Conservation (phyloP, 2,888 invertebrate species). For the Timema podura region DNA sequence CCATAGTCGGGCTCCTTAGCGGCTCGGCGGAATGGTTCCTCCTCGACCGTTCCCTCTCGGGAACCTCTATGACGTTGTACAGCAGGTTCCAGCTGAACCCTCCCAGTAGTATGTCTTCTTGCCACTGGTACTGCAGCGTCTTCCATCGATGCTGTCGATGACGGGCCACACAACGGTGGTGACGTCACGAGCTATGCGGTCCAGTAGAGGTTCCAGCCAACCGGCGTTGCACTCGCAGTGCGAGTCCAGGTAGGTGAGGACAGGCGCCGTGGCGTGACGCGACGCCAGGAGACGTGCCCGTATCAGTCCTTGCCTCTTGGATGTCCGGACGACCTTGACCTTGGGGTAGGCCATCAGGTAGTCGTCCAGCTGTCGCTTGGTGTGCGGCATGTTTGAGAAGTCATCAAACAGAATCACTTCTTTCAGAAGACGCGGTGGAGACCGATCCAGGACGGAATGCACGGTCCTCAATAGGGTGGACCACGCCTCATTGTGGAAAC, state of each 20-base stretch:
- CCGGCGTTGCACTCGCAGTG: slow-evolving; percentile 76
- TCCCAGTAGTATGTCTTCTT: slow-evolving; percentile 46
- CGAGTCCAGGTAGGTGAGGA: slow-evolving; percentile 95
- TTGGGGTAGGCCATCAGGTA: slow-evolving; percentile 88
- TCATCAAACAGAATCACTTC: no score
- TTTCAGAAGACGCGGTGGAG: no score
- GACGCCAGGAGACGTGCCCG: slow-evolving; percentile 90
- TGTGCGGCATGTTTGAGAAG: no score
- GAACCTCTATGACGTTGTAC: no score
- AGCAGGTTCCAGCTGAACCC: slow-evolving; percentile 61
- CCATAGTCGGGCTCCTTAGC: no score
- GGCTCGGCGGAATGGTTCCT: no score
- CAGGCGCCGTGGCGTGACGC: slow-evolving; percentile 76
- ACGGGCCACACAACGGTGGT: slow-evolving; percentile 18
- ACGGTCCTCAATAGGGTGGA: no score
- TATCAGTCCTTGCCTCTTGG: slow-evolving; percentile 91
- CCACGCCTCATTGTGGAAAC: no score
- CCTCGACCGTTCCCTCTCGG: no score
- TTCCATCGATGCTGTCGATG: slow-evolving; percentile 11
- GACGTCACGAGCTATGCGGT: slow-evolving; percentile 39
- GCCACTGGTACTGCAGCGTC: slow-evolving; percentile 26
- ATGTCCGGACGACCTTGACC: slow-evolving; percentile 86
- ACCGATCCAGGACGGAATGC: no score
- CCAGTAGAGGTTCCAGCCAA: slow-evolving; percentile 53
- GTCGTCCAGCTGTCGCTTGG: slow-evolving; percentile 86